These are phyloP conservation scores for Tamandua tetradactyla DNA, from an alignment of 2,797 vertebrate genomes.

Conservation along the genomic window DNA sequence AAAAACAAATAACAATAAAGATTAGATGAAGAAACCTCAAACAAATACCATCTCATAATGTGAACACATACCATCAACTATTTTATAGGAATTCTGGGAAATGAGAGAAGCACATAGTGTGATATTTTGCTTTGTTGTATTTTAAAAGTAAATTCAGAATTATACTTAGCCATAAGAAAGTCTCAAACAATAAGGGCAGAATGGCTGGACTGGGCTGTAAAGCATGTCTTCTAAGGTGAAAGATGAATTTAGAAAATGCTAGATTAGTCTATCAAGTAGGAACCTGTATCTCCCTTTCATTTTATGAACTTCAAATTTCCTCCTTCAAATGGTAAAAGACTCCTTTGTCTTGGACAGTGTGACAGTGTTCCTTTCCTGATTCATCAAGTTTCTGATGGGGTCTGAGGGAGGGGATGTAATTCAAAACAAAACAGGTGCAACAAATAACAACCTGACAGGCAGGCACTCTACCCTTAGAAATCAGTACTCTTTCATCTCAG, in stretches of 20 bases:
- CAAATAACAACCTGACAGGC: conserved; percentile 63
- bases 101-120: not conserved
- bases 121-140: not conserved
- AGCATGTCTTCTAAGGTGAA: conserved; percentile 72
- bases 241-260: conserved; percentile 75
- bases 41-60: not conserved
- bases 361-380: conserved; percentile 74
- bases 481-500: conserved; percentile 16
- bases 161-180: conserved; percentile 40
- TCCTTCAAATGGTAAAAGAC: conserved; percentile 79
- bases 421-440: conserved; percentile 84
- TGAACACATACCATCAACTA: not conserved
- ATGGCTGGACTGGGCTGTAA: not conserved
- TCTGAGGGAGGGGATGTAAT: conserved; percentile 67
- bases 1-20: conserved; percentile 30
- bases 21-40: not conserved
- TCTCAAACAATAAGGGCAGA: conserved; percentile 32
- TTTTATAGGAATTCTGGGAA: not conserved
- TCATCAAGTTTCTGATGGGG: conserved; percentile 66
- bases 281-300: conserved; percentile 66
- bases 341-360: conserved; percentile 75
- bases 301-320: conserved; percentile 74
- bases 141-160: conserved; percentile 44
- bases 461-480: conserved; percentile 63
- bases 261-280: conserved; percentile 77